Conservation (phyloP, 1,140 invertebrate genomes). For the Penaeus chinensis region DNA sequence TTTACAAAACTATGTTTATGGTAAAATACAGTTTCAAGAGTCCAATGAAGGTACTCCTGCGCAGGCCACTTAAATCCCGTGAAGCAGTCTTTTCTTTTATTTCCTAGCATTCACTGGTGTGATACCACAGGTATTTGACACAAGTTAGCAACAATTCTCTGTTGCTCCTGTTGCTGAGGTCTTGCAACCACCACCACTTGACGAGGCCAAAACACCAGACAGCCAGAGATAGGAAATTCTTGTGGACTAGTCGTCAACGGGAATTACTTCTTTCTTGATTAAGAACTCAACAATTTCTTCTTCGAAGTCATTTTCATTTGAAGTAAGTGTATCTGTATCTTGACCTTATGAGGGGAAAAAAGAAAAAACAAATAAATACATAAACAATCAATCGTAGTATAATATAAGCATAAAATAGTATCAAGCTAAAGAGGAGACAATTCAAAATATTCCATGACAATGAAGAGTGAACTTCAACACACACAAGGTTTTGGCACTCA, state of each 20-base stretch:
- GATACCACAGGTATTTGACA: background rate
- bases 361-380: background rate
- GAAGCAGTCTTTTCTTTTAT: too few species aligned
- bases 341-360: constrained; percentile 75
- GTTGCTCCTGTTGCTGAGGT: background rate
- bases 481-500: constrained; percentile 72
- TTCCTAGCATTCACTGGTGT: background rate
- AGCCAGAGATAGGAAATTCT: constrained; percentile 5
- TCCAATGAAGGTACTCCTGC: too few species aligned
- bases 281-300: constrained; percentile 98
- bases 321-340: constrained; percentile 91
- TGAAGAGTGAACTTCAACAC: constrained; percentile 1
- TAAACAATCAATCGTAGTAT: background rate
- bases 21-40: too few species aligned
- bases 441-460: background rate
- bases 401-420: constrained; percentile 3
- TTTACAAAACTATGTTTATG: too few species aligned
- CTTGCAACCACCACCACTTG: constrained; percentile 6
- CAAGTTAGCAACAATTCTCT: background rate
- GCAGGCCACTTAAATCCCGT: too few species aligned
- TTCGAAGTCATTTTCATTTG: constrained; percentile 87
- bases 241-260: constrained; percentile 40
- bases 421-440: background rate
- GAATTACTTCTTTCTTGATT: constrained; percentile 90
- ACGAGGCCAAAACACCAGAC: constrained; percentile 11